These are phyloP conservation scores for Hylomyscus alleni DNA, from an alignment of 2,797 vertebrate genomes.

Conservation along the genomic window DNA sequence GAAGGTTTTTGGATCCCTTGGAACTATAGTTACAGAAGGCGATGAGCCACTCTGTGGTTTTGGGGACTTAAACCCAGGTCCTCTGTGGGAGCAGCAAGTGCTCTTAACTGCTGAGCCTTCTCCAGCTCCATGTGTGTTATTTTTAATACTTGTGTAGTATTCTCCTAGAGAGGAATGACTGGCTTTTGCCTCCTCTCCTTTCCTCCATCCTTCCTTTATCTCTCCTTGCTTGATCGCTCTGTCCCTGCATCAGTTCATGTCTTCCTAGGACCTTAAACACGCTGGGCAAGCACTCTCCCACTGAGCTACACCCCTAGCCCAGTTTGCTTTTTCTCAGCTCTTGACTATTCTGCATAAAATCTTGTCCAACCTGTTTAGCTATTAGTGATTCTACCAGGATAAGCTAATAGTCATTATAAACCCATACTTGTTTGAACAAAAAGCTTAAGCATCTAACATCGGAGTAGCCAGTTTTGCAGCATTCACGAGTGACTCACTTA, in stretches of 20 bases:
- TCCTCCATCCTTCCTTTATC: background rate
- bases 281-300: background rate
- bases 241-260: background rate
- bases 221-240: background rate
- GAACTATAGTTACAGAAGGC: background rate
- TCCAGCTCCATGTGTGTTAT: background rate
- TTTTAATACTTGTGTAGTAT: slow-evolving; percentile 26
- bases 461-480: slow-evolving; percentile 73
- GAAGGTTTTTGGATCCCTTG: background rate
- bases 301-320: background rate
- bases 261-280: no score
- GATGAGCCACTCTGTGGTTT: background rate
- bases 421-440: slow-evolving; percentile 80
- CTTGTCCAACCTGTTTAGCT: slow-evolving; percentile 75
- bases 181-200: background rate
- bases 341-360: slow-evolving; percentile 66
- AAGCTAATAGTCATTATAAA: slow-evolving; percentile 67
- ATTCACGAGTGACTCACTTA: slow-evolving; percentile 79
- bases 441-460: slow-evolving; percentile 67
- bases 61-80: background rate
- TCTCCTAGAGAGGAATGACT: slow-evolving; percentile 22
- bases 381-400: slow-evolving; percentile 60
- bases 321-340: slow-evolving; percentile 52
- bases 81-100: background rate
- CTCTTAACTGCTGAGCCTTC: background rate